phyloP scores from a whole-genome alignment of 2,113 vertebrate species.

The Archilochus colubris region DNA sequence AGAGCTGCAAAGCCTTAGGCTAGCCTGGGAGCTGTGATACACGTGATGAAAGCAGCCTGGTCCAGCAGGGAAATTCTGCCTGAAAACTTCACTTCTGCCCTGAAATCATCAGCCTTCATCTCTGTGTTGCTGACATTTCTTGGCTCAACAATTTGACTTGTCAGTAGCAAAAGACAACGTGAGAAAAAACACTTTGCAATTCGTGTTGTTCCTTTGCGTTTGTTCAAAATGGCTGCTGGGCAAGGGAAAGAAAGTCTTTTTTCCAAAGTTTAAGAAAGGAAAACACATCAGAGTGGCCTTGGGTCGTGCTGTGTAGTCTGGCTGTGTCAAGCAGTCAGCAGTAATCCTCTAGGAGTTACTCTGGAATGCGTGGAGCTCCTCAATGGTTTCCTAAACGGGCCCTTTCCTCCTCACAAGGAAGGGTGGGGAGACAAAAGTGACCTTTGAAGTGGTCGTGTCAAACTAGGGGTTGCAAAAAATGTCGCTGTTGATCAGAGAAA shows the following conservation, averaged over 20 bases:
- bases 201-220: slow-evolving; percentile 50
- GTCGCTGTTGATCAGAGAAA: slow-evolving; percentile 26
- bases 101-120: slow-evolving; percentile 26
- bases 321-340: background rate
- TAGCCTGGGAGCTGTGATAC: background rate
- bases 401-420: slow-evolving; percentile 9
- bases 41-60: background rate
- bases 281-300: background rate
- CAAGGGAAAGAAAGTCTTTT: background rate
- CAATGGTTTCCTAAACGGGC: background rate
- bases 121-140: slow-evolving; percentile 25
- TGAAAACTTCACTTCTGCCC: background rate
- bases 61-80: slow-evolving; percentile 17
- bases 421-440: background rate
- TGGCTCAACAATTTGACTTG: slow-evolving; percentile 6
- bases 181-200: slow-evolving; percentile 53
- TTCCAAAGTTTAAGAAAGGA: background rate
- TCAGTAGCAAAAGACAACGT: slow-evolving; percentile 32
- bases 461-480: background rate
- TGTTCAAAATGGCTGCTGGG: slow-evolving; percentile 4
- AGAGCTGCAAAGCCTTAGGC: slow-evolving; percentile 16
- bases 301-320: background rate
- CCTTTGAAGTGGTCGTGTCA: slow-evolving; percentile 26
- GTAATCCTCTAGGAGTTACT: background rate
- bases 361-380: slow-evolving; percentile 13